Evolutionary conservation across 2,113 vertebrate species (phyloP).

Genomic region (Elachura formosa): DNA sequence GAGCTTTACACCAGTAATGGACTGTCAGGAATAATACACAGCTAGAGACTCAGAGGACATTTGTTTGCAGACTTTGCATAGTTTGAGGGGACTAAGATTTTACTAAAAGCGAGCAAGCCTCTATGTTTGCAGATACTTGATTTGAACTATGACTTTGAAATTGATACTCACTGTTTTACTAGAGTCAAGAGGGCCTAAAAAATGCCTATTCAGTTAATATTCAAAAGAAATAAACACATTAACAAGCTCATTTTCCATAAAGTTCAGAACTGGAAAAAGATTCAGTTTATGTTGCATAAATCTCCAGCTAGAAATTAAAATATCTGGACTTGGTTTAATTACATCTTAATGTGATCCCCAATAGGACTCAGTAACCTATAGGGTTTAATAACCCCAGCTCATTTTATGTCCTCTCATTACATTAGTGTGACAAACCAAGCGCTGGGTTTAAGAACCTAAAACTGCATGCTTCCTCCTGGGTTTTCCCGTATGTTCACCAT

Average conservation of each 20-base stretch:
- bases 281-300: not conserved
- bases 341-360: constrained; percentile 33
- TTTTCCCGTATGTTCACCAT: constrained; percentile 20
- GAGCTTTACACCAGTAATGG: not conserved
- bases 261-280: not conserved
- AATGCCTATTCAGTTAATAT: constrained; percentile 43
- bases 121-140: constrained; percentile 29
- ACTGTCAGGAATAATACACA: not conserved
- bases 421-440: not conserved
- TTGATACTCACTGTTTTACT: constrained; percentile 40
- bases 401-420: constrained; percentile 29
- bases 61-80: not conserved
- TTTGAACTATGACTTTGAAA: constrained; percentile 41
- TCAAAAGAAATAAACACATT: constrained; percentile 57
- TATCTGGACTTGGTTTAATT: constrained; percentile 9
- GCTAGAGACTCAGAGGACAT: not conserved
- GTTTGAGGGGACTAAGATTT: constrained; percentile 26
- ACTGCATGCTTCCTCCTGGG: not conserved
- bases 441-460: constrained; percentile 5
- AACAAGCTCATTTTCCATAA: constrained; percentile 16
- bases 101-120: constrained; percentile 35
- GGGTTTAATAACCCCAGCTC: constrained; percentile 42
- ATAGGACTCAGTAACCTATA: not conserved
- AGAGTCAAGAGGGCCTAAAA: constrained; percentile 39
- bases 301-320: constrained; percentile 37